These are phyloP conservation scores for Argopecten irradians DNA, from an alignment of 1,140 invertebrate species.

Conservation along the genomic window DNA sequence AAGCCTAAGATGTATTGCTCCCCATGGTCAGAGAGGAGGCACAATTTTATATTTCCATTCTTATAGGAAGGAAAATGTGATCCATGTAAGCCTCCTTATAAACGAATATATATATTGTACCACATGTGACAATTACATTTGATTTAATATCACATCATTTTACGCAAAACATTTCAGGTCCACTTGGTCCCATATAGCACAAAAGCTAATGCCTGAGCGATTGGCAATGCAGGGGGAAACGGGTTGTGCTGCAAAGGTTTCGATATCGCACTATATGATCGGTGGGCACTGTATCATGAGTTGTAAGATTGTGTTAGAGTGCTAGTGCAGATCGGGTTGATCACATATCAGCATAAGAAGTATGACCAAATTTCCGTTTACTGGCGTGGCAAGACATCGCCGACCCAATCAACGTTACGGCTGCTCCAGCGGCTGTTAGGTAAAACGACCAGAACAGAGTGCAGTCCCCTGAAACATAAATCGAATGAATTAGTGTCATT, in stretches of 20 bases:
- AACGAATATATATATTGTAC: too few relatives aligned
- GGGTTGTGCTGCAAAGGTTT: too few relatives aligned
- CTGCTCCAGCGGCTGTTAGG: conserved; percentile 56
- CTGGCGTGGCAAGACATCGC: conserved; percentile 50
- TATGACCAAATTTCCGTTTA: conserved; percentile 30
- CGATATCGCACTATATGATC: too few relatives aligned
- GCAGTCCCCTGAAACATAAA: conserved; percentile 79
- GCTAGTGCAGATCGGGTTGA: neutral
- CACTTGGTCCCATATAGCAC: neutral
- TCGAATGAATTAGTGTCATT: neutral
- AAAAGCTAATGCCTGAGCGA: neutral
- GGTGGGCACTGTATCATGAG: too few relatives aligned
- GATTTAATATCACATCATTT: neutral
- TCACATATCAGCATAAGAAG: conserved; percentile 36
- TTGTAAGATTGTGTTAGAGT: too few relatives aligned
- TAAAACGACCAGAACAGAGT: conserved; percentile 83
- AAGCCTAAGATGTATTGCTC: too few relatives aligned
- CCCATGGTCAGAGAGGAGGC: too few relatives aligned
- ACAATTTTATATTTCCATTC: too few relatives aligned
- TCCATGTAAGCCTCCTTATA: too few relatives aligned
- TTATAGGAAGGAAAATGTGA: too few relatives aligned
- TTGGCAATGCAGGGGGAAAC: neutral
- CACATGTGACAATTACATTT: neutral
- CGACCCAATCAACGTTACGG: conserved; percentile 52
- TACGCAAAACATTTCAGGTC: neutral